A percentile compares a stretch with the other conserved stretches of the same genome.
Conservation (phyloP, 1,140 invertebrate genomes). For the Portunus trituberculatus region DNA sequence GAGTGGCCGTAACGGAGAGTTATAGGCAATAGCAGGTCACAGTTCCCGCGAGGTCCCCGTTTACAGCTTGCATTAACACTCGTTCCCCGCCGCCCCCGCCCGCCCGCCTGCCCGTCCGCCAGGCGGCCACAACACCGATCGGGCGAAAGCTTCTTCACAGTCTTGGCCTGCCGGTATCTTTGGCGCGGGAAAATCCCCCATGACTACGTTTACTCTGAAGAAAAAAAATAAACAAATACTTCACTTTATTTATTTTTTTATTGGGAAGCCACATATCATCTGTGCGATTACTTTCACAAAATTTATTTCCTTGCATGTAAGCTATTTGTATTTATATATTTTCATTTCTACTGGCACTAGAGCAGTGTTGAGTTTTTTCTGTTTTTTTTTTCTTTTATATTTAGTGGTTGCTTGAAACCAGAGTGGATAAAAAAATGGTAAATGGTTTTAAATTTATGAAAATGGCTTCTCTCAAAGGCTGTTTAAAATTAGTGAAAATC, state of each 20-base stretch:
- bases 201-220: neutral
- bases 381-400: neutral
- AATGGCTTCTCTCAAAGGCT: no score
- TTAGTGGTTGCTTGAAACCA: neutral
- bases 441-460: slow-evolving; percentile 4
- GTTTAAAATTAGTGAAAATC: no score
- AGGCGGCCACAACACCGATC: neutral
- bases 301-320: neutral
- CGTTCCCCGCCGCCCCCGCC: slow-evolving; percentile 28
- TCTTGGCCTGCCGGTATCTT: neutral
- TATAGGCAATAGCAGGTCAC: slow-evolving; percentile 41
- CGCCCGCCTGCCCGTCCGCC: neutral
- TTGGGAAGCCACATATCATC: neutral
- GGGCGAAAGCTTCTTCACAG: neutral
- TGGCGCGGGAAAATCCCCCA: neutral
- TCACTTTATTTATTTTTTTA: neutral
- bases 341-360: neutral
- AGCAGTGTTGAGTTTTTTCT: neutral
- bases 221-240: neutral
- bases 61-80: slow-evolving; percentile 49
- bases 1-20: slow-evolving; percentile 32
- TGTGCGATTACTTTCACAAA: no score
- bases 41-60: slow-evolving; percentile 36
- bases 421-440: neutral
- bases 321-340: slow-evolving; percentile 47